Conservation (phyloP, 1,140 invertebrate genomes). For the Brachionus manjavacas region DNA sequence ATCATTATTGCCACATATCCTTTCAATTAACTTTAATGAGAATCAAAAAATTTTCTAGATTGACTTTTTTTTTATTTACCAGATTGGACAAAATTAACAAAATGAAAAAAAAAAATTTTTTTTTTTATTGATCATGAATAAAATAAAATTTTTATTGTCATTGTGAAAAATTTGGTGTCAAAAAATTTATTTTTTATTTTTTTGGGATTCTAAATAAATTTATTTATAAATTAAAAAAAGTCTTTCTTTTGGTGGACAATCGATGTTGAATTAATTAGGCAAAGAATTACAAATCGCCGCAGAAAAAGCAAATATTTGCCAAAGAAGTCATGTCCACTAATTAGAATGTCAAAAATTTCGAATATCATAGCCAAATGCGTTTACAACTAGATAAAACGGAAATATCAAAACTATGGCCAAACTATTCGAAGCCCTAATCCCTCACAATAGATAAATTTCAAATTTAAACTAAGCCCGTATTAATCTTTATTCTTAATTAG, state of each 20-base stretch:
- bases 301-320: neutral
- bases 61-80: too few relatives aligned
- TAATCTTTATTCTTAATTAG: conserved; percentile 34
- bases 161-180: too few relatives aligned
- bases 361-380: neutral
- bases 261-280: neutral
- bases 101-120: too few relatives aligned
- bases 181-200: too few relatives aligned
- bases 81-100: too few relatives aligned
- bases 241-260: neutral
- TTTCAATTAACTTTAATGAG: too few relatives aligned
- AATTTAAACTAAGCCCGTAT: conserved; percentile 10
- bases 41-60: too few relatives aligned
- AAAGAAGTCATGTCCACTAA: conserved; percentile 2
- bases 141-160: too few relatives aligned
- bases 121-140: too few relatives aligned
- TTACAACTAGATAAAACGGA: neutral
- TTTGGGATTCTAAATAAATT: too few relatives aligned
- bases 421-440: neutral
- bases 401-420: neutral
- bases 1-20: too few relatives aligned
- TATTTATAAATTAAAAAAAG: too few relatives aligned
- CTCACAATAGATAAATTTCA: conserved; percentile 2
- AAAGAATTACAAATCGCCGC: neutral
- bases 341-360: neutral